Percentiles rank a stretch among this genome's conserved stretches.
Conservation (phyloP, 2,797 vertebrate species). For the Rhinella marina region DNA sequence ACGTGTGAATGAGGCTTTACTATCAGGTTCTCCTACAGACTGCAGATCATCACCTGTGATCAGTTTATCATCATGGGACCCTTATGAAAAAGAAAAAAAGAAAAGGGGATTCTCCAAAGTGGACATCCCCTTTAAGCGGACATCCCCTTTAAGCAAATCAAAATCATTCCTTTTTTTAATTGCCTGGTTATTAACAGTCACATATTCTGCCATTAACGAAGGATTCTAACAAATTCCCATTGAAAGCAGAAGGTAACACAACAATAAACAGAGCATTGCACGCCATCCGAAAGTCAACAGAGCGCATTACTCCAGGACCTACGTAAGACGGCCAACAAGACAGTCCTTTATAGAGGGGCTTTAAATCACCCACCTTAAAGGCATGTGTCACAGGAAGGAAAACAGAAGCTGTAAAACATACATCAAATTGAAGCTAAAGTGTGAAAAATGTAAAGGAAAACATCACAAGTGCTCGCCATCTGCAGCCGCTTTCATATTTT, state of each 20-base stretch:
- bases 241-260: background rate
- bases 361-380: conserved; percentile 50
- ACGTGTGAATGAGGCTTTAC: no score
- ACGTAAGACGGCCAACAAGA: conserved; percentile 46
- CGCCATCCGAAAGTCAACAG: conserved; percentile 24
- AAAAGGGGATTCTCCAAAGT: background rate
- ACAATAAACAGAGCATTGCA: background rate
- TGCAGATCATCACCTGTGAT: background rate
- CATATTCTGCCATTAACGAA: background rate
- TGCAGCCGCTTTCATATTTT: conserved; percentile 47
- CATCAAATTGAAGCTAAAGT: conserved; percentile 56
- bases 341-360: conserved; percentile 39
- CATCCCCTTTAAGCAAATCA: background rate
- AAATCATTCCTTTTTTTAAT: background rate
- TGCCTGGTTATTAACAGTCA: background rate
- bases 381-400: conserved; percentile 57
- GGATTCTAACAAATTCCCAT: background rate
- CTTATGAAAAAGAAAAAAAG: background rate
- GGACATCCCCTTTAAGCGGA: background rate
- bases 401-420: conserved; percentile 60
- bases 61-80: background rate
- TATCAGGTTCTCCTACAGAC: no score
- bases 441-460: conserved; percentile 59
- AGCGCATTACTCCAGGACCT: background rate
- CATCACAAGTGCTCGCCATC: conserved; percentile 45